These are phyloP conservation scores for Orthonyx spaldingii DNA, from an alignment of 2,113 vertebrate genomes.

Conservation along the genomic window DNA sequence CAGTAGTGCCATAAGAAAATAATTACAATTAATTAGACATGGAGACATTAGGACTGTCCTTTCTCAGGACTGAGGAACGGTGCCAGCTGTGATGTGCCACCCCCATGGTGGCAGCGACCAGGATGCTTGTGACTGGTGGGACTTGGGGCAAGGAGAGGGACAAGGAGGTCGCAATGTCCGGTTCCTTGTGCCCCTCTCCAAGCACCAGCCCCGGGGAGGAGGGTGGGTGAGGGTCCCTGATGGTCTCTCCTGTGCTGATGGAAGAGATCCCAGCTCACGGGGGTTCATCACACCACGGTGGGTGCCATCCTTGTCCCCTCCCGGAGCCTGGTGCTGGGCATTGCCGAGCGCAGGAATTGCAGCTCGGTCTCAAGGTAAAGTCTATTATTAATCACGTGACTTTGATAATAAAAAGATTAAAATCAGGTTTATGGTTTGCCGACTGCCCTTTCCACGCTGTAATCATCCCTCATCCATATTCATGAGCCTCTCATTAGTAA, in stretches of 20 bases:
- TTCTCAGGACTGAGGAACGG: fast-evolving
- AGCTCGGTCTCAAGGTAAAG: neutral
- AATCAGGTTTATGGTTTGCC: constrained; percentile 50
- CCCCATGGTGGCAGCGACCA: fast-evolving
- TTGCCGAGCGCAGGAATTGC: neutral
- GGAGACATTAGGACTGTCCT: neutral
- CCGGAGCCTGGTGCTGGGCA: fast-evolving
- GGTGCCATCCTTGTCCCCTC: neutral
- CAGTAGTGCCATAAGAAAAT: neutral
- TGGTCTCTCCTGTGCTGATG: neutral
- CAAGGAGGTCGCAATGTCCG: fast-evolving
- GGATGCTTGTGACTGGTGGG: neutral
- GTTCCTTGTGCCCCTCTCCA: neutral
- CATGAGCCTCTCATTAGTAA: constrained; percentile 44
- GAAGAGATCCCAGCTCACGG: fast-evolving
- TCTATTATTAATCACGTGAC: constrained; percentile 43
- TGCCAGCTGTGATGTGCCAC: fast-evolving
- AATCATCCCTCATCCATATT: constrained; percentile 36
- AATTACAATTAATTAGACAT: constrained; percentile 14
- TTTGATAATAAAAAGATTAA: constrained; percentile 58
- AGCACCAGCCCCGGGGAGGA: fast-evolving
- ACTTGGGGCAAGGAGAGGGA: neutral
- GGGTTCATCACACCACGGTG: neutral
- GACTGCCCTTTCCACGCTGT: constrained; percentile 29
- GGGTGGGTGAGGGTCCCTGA: fast-evolving